Base-by-base conservation (phyloP, 1,140 invertebrate genomes). In the Diorhabda sublineata region DNA sequence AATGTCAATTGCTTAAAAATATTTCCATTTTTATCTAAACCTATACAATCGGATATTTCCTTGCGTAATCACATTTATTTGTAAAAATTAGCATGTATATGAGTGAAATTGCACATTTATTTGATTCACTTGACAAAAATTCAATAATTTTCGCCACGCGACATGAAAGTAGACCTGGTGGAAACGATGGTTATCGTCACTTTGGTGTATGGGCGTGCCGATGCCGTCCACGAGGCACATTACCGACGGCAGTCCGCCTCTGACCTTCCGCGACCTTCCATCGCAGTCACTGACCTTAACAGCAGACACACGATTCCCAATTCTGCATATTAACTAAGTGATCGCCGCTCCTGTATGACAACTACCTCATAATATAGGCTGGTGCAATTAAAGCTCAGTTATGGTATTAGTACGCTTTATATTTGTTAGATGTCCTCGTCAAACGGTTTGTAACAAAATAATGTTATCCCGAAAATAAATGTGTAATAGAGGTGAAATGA, bases 221-320 rank as follows among this genome's bases (percentile, higher is more conserved):
- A 6, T 42, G 44, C 43, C 68, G 43, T 56, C 57, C 68, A 60
- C 69, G 65, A 63, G 61, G 59, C 69, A 61, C 42, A 62, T 11
- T 11, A 57, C n/a, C 47, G 41, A 6, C 45, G 58, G 42, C 59
- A 58, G 45, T 45, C 64, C 59, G 52, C 59, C 42, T n/a, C 42
- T 71, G 69, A 71, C 69, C 69, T 71, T 71, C 60, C 45, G 42
- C 69, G 69, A 71, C 69, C 69, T 71, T 71, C 66, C 64, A 61
- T 42, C 61, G 42, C 69, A 71, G 69, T 71, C 69, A 66, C 62
- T 71, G 69, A 71, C 66, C 69, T 61, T 66, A 47, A 52, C 44
- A 44, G 60, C 26, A 47, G 42, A 47, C 58, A 63, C 58, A 6
- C 58, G 45, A 7, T 64, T 61, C 42, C 5, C 43, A 42, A 42